These are phyloP conservation scores for Tipula vernalis DNA, from an alignment of 2,888 invertebrate genomes.

Conservation along the genomic window DNA sequence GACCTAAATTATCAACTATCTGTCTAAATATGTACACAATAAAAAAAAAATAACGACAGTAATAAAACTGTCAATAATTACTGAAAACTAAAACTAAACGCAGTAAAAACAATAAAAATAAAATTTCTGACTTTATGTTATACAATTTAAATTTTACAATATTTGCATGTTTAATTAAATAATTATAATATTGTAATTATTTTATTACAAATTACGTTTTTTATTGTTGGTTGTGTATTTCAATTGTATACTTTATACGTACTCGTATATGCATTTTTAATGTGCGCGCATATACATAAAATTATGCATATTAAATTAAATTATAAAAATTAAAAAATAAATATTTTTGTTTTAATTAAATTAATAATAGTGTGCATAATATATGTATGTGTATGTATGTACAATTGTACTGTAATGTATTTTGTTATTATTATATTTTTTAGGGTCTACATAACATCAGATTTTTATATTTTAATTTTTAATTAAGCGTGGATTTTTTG, in stretches of 20 bases:
- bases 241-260: not conserved
- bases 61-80: no score
- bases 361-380: not conserved
- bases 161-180: not conserved
- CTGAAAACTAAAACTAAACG: not conserved
- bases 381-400: not conserved
- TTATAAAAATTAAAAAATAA: not conserved
- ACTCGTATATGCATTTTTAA: not conserved
- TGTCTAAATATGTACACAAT: no score
- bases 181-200: not conserved
- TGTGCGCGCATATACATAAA: not conserved
- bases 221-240: not conserved
- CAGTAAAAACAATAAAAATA: not conserved
- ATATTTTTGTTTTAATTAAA: slow-evolving; percentile 4
- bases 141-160: not conserved
- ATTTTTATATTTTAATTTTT: not conserved
- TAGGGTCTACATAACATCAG: not conserved
- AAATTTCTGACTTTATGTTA: not conserved
- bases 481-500: not conserved
- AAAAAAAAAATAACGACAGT: no score
- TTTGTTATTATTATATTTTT: not conserved
- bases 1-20: no score
- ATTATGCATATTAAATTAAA: not conserved
- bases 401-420: not conserved
- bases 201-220: not conserved